These are phyloP conservation scores for Agrotis ipsilon DNA, from an alignment of 2,888 invertebrate species.

Conservation along the genomic window DNA sequence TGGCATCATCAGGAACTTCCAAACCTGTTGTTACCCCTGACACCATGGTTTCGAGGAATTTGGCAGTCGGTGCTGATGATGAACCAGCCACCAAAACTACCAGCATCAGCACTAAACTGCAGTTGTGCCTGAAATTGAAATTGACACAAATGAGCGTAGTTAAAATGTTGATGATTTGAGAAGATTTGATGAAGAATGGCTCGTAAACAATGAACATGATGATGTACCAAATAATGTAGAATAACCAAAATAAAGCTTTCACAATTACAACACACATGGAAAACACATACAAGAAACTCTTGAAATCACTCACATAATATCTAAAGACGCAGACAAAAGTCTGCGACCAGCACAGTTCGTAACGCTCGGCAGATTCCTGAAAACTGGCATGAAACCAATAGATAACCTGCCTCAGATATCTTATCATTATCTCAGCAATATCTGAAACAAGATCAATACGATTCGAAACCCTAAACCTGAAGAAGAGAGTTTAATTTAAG, in stretches of 20 bases:
- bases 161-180: background rate
- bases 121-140: slow-evolving; percentile 76
- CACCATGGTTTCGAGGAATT: slow-evolving; percentile 72
- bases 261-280: no score
- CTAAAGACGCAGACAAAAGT: slow-evolving; percentile 45
- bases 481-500: slow-evolving; percentile 21
- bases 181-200: background rate
- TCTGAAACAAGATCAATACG: slow-evolving; percentile 22
- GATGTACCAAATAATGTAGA: background rate
- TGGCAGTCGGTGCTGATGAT: slow-evolving; percentile 76
- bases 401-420: slow-evolving; percentile 66
- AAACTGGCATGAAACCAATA: slow-evolving; percentile 55
- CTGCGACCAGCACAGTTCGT: slow-evolving; percentile 49
- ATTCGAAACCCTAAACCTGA: slow-evolving; percentile 40
- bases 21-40: slow-evolving; percentile 84
- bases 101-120: slow-evolving; percentile 68
- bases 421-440: slow-evolving; percentile 60
- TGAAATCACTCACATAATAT: slow-evolving; percentile 58
- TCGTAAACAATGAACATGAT: background rate
- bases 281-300: background rate
- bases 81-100: slow-evolving; percentile 67
- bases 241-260: background rate
- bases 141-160: background rate
- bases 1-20: slow-evolving; percentile 81
- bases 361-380: slow-evolving; percentile 42